Conservation (phyloP, 30 jellyfish, hydroid and myxozoan species). For the Hydra vulgaris region DNA sequence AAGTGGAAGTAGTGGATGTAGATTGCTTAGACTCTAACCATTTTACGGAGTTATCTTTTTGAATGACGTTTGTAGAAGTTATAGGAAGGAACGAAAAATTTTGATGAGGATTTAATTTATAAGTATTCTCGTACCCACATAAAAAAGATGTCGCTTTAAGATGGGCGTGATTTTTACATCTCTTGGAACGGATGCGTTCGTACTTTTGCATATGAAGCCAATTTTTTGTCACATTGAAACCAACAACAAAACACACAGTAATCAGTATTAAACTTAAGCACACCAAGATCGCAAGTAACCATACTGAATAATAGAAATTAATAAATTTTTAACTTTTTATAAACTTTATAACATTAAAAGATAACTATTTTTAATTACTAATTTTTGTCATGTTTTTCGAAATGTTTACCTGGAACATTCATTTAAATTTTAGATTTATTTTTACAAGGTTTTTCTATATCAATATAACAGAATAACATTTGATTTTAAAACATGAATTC, state of each 20-base stretch:
- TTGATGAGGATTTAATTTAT: not conserved
- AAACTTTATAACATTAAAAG: too few species aligned
- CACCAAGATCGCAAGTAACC: not conserved
- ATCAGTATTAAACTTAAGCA: not conserved
- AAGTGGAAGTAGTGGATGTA: not conserved
- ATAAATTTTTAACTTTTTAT: too few species aligned
- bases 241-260: not conserved
- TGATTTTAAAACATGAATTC: too few species aligned
- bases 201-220: constrained; percentile 12
- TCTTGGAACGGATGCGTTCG: constrained; percentile 10
- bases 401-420: too few species aligned
- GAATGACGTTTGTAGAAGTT: constrained; percentile 11
- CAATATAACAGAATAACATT: too few species aligned
- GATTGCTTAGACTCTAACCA: not conserved
- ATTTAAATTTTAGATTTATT: too few species aligned
- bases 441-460: too few species aligned
- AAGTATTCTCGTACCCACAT: not conserved
- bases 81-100: constrained; percentile 10
- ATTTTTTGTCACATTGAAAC: not conserved
- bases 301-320: too few species aligned
- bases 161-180: constrained; percentile 1
- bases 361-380: too few species aligned
- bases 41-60: not conserved
- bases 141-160: constrained; percentile 25
- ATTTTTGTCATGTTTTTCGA: too few species aligned